Conservation (phyloP, 37 sponge, comb jelly and placozoan genomes). For the Diacarnus erythraeanus region DNA sequence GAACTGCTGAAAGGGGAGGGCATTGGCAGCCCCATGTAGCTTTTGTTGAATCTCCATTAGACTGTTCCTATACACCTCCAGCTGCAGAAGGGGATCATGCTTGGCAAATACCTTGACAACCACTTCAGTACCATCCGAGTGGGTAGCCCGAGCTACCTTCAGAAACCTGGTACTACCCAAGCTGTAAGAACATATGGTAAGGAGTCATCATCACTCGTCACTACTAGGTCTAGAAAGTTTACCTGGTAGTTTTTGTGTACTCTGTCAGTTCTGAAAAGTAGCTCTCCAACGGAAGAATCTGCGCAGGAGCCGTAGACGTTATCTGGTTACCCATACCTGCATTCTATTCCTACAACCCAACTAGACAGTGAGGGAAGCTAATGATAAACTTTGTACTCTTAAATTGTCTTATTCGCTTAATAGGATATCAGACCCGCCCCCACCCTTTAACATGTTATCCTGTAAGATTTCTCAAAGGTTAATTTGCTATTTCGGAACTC, state of each 20-base stretch:
- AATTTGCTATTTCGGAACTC: no score
- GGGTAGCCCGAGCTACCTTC: constrained; percentile 86
- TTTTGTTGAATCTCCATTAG: constrained; percentile 52
- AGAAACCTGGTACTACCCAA: constrained; percentile 95
- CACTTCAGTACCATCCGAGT: constrained; percentile 68
- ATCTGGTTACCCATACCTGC: constrained; percentile 86
- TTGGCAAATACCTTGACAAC: constrained; percentile 94
- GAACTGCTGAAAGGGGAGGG: constrained; percentile 51
- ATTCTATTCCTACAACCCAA: background rate
- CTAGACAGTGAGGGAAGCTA: background rate
- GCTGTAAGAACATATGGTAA: constrained; percentile 25
- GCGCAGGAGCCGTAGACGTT: constrained; percentile 80
- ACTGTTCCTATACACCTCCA: constrained; percentile 59
- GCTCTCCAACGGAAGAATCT: constrained; percentile 87
- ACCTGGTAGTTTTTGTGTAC: constrained; percentile 55
- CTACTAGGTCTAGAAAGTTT: background rate
- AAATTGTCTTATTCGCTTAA: background rate
- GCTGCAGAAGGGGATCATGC: constrained; percentile 69
- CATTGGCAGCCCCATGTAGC: constrained; percentile 53
- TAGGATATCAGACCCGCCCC: background rate
- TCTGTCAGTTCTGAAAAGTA: constrained; percentile 82
- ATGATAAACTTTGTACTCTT: background rate
- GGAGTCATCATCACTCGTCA: background rate
- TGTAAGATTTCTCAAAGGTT: background rate
- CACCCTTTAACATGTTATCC: background rate